Conservation (phyloP, 2,797 vertebrate species). For the Spondyliosoma cantharus region DNA sequence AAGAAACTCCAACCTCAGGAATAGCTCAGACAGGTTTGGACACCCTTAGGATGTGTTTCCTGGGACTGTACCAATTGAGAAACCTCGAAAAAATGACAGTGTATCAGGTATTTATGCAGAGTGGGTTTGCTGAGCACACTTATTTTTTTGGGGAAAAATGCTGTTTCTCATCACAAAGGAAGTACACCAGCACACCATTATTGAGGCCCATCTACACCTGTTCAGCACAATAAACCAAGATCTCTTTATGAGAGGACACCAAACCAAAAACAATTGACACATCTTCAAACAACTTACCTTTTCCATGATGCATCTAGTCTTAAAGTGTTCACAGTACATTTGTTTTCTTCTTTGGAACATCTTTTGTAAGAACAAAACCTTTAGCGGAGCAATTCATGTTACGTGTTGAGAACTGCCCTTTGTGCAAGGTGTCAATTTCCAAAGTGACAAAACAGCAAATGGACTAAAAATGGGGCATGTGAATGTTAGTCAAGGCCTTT, state of each 20-base stretch:
- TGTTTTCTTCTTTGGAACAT: background rate
- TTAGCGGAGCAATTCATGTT: background rate
- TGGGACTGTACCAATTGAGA: background rate
- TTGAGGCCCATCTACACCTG: background rate
- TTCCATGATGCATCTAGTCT: background rate
- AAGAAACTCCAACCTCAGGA: constrained; percentile 20
- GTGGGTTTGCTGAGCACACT: background rate
- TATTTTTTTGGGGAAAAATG: background rate
- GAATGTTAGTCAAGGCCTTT: background rate
- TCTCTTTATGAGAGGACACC: background rate
- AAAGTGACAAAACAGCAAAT: background rate
- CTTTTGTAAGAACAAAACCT: background rate
- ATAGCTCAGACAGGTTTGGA: constrained; percentile 1
- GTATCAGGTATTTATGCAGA: background rate
- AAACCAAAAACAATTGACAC: background rate
- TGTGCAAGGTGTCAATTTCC: background rate
- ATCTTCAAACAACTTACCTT: background rate
- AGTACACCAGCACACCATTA: no score
- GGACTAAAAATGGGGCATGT: background rate
- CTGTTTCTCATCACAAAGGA: background rate
- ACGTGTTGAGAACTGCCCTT: background rate
- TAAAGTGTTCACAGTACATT: background rate
- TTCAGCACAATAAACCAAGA: background rate
- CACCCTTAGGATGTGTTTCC: background rate
- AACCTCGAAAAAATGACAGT: background rate